Evolutionary conservation across 2,888 invertebrate species (phyloP).

Genomic region (Phanerotoma sp.): DNA sequence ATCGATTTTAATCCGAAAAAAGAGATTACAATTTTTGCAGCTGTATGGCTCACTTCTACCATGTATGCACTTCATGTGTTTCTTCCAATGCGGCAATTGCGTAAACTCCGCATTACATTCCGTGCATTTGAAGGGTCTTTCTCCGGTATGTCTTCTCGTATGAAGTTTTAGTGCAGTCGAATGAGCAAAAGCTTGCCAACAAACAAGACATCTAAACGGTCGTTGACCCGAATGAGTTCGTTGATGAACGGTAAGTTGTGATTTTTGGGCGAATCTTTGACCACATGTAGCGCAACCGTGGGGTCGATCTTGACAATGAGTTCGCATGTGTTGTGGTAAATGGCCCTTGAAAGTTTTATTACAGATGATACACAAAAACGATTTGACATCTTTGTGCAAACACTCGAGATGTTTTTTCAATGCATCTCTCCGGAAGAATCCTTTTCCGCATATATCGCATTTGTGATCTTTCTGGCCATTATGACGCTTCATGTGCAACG

Average conservation of each 20-base stretch:
- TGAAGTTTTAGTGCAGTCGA: constrained; percentile 84
- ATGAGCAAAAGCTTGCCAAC: constrained; percentile 78
- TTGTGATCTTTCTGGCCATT: constrained; percentile 73
- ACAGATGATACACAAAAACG: constrained; percentile 79
- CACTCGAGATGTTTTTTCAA: constrained; percentile 76
- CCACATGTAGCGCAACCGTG: constrained; percentile 79
- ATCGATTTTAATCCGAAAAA: constrained; percentile 75
- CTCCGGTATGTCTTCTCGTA: constrained; percentile 80
- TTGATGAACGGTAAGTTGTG: constrained; percentile 80
- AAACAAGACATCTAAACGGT: constrained; percentile 81
- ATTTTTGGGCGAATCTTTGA: constrained; percentile 78
- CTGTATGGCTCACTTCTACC: constrained; percentile 76
- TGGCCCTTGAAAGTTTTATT: constrained; percentile 80
- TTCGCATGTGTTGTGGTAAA: constrained; percentile 79
- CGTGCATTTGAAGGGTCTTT: constrained; percentile 76
- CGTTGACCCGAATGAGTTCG: constrained; percentile 82
- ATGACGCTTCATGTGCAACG: constrained; percentile 64
- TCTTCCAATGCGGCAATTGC: constrained; percentile 83
- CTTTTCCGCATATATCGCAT: constrained; percentile 79
- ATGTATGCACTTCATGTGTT: constrained; percentile 85
- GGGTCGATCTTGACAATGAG: constrained; percentile 74
- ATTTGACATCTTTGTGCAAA: constrained; percentile 72
- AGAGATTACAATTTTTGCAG: constrained; percentile 71
- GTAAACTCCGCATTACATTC: constrained; percentile 70
- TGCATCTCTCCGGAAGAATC: constrained; percentile 73